These are phyloP conservation scores for Gephyroberyx darwinii DNA, from an alignment of 2,797 vertebrate species.

Conservation along the genomic window DNA sequence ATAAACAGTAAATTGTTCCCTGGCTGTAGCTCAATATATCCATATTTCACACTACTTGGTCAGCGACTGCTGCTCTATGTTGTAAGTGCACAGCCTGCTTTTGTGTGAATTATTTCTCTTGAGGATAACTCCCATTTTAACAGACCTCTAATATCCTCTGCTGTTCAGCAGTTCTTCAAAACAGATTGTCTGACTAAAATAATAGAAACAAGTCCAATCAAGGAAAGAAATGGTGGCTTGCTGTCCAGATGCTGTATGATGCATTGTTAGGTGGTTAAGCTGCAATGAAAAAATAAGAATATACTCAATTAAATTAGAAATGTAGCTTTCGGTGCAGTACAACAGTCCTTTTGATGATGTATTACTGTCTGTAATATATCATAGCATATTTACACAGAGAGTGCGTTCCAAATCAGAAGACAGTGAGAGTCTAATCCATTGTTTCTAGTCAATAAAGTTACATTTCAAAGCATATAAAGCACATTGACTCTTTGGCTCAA, in stretches of 20 bases:
- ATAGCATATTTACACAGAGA: too few species aligned
- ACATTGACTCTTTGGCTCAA: conserved; percentile 18
- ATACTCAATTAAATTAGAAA: too few species aligned
- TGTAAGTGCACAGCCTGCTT: conserved; percentile 9
- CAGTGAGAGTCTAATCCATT: background rate
- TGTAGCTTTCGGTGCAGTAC: too few species aligned
- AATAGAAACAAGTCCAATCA: conserved; percentile 20
- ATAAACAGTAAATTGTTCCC: conserved; percentile 39
- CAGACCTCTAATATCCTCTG: conserved; percentile 30
- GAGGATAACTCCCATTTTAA: conserved; percentile 14
- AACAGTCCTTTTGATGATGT: too few species aligned
- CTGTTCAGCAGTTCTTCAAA: conserved; percentile 10
- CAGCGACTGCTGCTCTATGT: conserved; percentile 3
- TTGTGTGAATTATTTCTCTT: conserved; percentile 37
- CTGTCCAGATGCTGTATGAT: background rate
- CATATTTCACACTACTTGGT: conserved; percentile 29
- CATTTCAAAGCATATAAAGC: background rate
- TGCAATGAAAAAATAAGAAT: too few species aligned
- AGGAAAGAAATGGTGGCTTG: conserved; percentile 3
- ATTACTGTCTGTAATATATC: too few species aligned
- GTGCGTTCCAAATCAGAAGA: background rate
- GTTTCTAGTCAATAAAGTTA: background rate
- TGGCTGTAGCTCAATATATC: conserved; percentile 10
- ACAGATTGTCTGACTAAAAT: conserved; percentile 13
- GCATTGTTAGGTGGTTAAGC: conserved; percentile 9